Base-by-base conservation (phyloP, 2,113 vertebrate species). In the Polypterus senegalus region DNA sequence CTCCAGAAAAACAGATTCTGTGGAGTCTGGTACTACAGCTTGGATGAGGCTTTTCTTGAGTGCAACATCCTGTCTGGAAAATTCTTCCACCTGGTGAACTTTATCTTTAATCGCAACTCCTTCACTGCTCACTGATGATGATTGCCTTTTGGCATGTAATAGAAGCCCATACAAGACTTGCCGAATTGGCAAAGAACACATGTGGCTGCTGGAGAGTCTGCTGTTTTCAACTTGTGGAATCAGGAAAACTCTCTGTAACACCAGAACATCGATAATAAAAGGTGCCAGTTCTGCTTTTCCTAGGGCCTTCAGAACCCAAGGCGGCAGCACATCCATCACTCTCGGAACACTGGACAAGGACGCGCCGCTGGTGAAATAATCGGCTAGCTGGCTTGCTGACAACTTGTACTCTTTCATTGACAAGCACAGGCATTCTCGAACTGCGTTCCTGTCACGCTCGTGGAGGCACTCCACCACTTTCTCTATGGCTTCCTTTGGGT, bases 161-260 rank as follows among this genome's bases (percentile, higher is more conserved):
- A 97, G 81, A 45, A 98, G 77, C 27, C 89, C 85, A 9, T 98
- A 98, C 51, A 96, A 75, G 9, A 78, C 72, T 27, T 83, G 87
- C 1, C 96, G 91, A 67, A 97, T 84, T 60, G 81, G 71, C 71
- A 73, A 63, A 6, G 94, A 79, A 1, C 77, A 8, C 6, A 64
- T 60, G 27, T 98, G 87, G 51, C 91, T 91, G 47, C 86, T 94
- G 9, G 83, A 63, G 9, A 71, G 77, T 68, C 76, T 85, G 73
- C 84, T 83, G 71, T 95, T 88, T 74, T 98, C 96, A 63, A 98
- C 94, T 65, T 98, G 96, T 1, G 81, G 77, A 0, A 80, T 75
- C 5, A 98, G 88, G 64, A 97, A 69, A n/a, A 80, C 86, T 58
- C 85, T 83, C 48, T 57, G 82, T 48, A 91, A 82, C 1, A 92